These are phyloP conservation scores for Andrena dorsata DNA, from an alignment of 2,888 invertebrate genomes.

Conservation along the genomic window DNA sequence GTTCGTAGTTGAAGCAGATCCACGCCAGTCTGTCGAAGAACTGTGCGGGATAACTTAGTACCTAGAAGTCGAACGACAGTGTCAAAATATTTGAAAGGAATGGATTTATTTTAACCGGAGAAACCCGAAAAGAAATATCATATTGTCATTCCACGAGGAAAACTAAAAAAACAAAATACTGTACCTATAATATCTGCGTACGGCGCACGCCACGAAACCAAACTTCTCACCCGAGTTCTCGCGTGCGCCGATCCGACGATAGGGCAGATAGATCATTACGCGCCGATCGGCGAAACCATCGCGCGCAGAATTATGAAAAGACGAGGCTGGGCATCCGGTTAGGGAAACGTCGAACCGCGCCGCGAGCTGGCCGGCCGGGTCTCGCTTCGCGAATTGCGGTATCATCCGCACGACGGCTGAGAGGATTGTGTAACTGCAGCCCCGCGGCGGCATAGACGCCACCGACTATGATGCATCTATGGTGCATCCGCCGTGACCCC, in stretches of 20 bases:
- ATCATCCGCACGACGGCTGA: constrained; percentile 43
- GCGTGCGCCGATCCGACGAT: constrained; percentile 19
- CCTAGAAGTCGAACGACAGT: too few relatives aligned
- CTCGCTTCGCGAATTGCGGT: constrained; percentile 44
- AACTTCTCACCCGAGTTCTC: background rate
- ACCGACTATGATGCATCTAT: constrained; percentile 59
- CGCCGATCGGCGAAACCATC: constrained; percentile 44
- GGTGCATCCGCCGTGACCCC: constrained; percentile 78
- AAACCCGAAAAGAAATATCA: too few relatives aligned
- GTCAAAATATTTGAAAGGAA: too few relatives aligned
- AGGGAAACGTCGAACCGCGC: constrained; percentile 22
- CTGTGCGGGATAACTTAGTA: too few relatives aligned
- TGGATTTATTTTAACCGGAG: too few relatives aligned
- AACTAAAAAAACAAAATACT: too few relatives aligned
- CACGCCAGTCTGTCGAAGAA: too few relatives aligned
- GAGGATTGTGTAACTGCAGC: constrained; percentile 51
- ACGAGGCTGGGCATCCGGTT: constrained; percentile 43
- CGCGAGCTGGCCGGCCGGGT: background rate
- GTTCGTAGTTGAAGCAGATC: too few relatives aligned
- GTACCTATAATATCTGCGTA: too few relatives aligned
- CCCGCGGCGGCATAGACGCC: constrained; percentile 44
- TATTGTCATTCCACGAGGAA: too few relatives aligned
- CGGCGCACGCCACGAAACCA: too few relatives aligned
- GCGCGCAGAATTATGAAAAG: constrained; percentile 33
- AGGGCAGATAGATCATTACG: constrained; percentile 21